These are phyloP conservation scores for Parthenolecanium corni DNA, from an alignment of 2,888 invertebrate genomes.

Conservation along the genomic window DNA sequence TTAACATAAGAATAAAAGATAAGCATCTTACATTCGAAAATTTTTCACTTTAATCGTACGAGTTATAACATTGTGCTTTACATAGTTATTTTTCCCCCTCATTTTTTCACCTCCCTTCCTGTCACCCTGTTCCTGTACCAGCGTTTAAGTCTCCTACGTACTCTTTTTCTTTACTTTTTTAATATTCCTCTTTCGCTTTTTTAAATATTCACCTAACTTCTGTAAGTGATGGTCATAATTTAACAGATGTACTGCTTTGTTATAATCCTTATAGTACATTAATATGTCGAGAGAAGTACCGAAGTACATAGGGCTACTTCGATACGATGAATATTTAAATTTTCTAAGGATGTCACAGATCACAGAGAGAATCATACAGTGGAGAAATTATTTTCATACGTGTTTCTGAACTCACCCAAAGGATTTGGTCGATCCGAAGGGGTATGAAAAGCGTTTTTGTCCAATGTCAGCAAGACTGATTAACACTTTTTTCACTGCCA, in stretches of 20 bases:
- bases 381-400: background rate
- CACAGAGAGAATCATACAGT: no score
- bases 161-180: no score
- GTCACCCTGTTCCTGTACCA: no score
- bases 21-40: no score
- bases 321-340: background rate
- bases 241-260: conserved; percentile 4
- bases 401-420: background rate
- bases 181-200: no score
- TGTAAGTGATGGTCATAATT: conserved; percentile 1
- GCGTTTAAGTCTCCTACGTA: no score
- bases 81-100: no score
- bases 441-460: background rate
- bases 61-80: no score
- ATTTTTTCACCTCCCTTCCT: no score
- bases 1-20: no score
- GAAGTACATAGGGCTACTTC: background rate
- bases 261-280: background rate
- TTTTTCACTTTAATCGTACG: no score
- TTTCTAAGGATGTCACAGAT: background rate
- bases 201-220: no score
- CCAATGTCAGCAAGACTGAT: background rate
- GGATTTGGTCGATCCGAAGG: background rate
- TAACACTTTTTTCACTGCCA: background rate
- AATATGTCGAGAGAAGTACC: background rate